These are phyloP conservation scores for Drosophila serrata DNA, from an alignment of 1,140 invertebrate genomes.

Conservation along the genomic window DNA sequence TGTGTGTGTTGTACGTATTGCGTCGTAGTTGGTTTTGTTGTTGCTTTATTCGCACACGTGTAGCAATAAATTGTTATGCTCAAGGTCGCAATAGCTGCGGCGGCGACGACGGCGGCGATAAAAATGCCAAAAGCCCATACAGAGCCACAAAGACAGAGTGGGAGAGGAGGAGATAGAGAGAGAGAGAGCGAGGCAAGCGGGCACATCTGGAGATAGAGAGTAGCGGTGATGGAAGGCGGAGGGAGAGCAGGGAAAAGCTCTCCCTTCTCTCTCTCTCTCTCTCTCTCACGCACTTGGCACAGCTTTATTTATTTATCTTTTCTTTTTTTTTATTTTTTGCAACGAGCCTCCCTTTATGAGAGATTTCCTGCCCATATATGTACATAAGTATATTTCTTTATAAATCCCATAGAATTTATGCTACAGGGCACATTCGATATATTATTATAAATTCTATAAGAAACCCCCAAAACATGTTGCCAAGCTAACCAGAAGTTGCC, in stretches of 20 bases:
- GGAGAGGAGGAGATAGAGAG: background rate
- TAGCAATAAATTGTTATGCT: conserved; percentile 82
- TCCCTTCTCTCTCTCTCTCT: conserved; percentile 9
- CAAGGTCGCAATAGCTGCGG: conserved; percentile 68
- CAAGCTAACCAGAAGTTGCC: background rate
- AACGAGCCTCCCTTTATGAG: conserved; percentile 74
- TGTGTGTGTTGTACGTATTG: conserved; percentile 21
- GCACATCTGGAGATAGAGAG: conserved; percentile 1
- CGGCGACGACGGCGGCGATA: conserved; percentile 24
- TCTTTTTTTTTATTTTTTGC: conserved; percentile 33
- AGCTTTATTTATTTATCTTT: conserved; percentile 39
- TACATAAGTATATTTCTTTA: background rate
- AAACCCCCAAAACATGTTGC: conserved; percentile 4
- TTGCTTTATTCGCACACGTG: conserved; percentile 76
- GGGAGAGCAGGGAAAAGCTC: conserved; percentile 34
- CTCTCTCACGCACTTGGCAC: conserved; percentile 40
- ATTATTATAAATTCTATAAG: background rate
- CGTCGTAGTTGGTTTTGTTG: conserved; percentile 49
- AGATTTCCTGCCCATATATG: conserved; percentile 40
- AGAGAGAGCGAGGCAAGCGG: background rate
- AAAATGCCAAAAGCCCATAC: conserved; percentile 42
- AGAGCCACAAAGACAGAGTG: conserved; percentile 13
- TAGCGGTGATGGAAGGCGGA: background rate
- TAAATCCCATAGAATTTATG: background rate
- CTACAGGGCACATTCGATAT: background rate